phyloP scores from a whole-genome alignment of 2,113 vertebrate genomes.

The Ahaetulla prasina region DNA sequence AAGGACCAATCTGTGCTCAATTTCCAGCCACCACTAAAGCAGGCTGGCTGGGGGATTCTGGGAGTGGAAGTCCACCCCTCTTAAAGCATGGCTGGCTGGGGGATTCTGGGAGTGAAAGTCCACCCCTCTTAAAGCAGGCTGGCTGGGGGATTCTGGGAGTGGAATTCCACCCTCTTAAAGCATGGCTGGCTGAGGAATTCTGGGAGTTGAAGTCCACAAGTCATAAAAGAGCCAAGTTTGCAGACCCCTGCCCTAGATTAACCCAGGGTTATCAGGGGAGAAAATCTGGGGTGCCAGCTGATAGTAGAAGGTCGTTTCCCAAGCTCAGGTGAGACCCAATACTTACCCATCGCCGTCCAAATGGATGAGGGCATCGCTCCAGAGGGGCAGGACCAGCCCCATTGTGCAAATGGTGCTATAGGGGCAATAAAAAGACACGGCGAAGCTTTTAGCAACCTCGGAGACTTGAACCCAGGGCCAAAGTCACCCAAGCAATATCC shows the following conservation, averaged over 20 bases:
- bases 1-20: too few species aligned
- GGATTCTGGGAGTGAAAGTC: neutral
- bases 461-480: neutral
- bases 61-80: neutral
- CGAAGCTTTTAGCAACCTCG: neutral
- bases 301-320: neutral
- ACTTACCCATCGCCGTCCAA: constrained; percentile 98
- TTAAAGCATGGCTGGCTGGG: neutral
- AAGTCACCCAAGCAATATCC: neutral
- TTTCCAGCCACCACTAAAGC: too few species aligned
- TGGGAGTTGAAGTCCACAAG: neutral
- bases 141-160: neutral
- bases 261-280: neutral
- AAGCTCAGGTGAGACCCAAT: neutral
- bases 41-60: neutral
- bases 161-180: neutral
- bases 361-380: constrained; percentile 97
- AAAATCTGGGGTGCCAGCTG: neutral
- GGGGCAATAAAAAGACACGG: neutral
- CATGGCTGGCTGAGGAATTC: neutral
- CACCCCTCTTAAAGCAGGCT: neutral
- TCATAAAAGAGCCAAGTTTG: too few species aligned
- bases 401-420: constrained; percentile 83
- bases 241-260: neutral
- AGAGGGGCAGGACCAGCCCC: constrained; percentile 93